Base-by-base conservation (phyloP, 1,140 invertebrate genomes). In the Agrypnia vestita region DNA sequence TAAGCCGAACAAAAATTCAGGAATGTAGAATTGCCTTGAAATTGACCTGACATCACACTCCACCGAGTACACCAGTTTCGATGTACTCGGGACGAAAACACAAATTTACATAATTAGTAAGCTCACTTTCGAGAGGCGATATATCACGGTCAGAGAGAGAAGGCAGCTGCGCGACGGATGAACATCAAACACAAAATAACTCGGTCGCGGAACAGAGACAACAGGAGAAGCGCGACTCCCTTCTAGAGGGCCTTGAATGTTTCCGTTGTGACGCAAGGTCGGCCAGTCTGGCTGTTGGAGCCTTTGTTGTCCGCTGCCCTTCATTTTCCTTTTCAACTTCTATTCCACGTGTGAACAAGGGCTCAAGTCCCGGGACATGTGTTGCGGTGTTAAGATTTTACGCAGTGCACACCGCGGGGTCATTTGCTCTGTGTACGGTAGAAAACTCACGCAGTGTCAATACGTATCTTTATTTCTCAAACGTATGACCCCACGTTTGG, bases 181-280 rank as follows among this genome's bases (percentile, higher is more conserved):
- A 72, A 78, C 71, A 80, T 81, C 80, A 76, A 79, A 83, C 71
- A 78, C 71, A 21, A 46, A 53, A 21, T 64, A 43, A 25, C 67
- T 19, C 47, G 76, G 35, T 78, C 67, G 80, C 73, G 72, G 67
- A 83, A 84, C 59, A 79, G 78, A 84, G 81, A 84, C 35, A 25
- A 46, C 71, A 78, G 75, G 74, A 69, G 55, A 53, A 46, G 53
- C 49, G 73, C 80, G 73, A 25, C 25, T 74, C 53, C 71, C 55
- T 72, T 44, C 35, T 55, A 47, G 49, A 62, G 76, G 86, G 84
- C 86, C 87, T 87, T 87, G 86, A 84, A 86, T 84, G 82, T 87
- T 88, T 87, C 86, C 86, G 85, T 84, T 86, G 78, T 69, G 77
- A 82, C 82, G 84, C 86, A 88, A 88, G 87, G 86, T 86, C 87